phyloP scores from a whole-genome alignment of 2,113 vertebrate genomes.

The Rhabdornis inornatus region DNA sequence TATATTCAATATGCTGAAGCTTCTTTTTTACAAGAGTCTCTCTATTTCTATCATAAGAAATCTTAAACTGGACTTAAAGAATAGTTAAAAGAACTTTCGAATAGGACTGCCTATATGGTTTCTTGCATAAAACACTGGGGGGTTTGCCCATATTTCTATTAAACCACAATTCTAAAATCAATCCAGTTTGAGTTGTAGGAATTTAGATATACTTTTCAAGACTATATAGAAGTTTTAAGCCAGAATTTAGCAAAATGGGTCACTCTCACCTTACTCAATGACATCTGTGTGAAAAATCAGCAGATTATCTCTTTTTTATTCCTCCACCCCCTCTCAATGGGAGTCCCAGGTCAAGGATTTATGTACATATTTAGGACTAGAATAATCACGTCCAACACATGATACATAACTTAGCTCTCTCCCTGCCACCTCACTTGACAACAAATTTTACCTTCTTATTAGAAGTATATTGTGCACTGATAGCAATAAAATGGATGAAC shows the following conservation, averaged over 20 bases:
- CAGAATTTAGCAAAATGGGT: background rate
- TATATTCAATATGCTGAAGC: background rate
- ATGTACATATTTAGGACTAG: background rate
- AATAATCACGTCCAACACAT: background rate
- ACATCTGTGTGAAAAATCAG: background rate
- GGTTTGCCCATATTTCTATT: background rate
- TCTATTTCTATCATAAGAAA: background rate
- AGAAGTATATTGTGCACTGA: background rate
- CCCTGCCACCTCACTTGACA: background rate
- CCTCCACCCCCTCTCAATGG: rapidly evolving
- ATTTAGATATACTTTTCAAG: background rate
- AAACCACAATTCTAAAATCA: background rate
- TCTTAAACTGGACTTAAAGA: background rate
- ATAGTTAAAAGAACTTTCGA: background rate
- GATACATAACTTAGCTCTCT: background rate
- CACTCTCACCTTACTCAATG: background rate
- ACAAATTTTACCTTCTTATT: conserved; percentile 21
- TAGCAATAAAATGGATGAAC: conserved; percentile 16
- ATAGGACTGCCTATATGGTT: rapidly evolving
- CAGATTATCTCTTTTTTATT: background rate
- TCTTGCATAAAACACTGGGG: background rate
- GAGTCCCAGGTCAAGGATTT: background rate
- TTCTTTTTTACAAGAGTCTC: background rate
- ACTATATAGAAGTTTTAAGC: background rate
- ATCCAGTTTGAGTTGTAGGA: background rate